phyloP scores from a whole-genome alignment of 2,888 invertebrate species.

The Drosophila parthenogenetica region DNA sequence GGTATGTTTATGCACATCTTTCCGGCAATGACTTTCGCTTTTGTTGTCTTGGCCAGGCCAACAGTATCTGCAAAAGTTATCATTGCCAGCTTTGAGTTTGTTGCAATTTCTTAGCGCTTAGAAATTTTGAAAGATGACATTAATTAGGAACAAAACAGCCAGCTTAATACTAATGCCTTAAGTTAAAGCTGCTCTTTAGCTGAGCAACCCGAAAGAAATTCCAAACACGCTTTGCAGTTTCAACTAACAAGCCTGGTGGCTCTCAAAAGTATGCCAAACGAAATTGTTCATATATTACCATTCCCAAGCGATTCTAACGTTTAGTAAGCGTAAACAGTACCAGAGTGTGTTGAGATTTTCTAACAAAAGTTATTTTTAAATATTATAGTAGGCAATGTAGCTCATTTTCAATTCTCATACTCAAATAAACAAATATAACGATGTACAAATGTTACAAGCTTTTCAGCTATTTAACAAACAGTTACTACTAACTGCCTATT shows the following conservation, averaged over 20 bases:
- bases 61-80: slow-evolving; percentile 42
- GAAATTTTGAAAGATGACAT: slow-evolving; percentile 48
- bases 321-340: neutral
- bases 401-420: neutral
- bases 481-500: too few relatives aligned
- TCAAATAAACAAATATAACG: neutral
- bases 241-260: slow-evolving; percentile 2
- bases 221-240: slow-evolving; percentile 23
- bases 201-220: slow-evolving; percentile 9
- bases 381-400: neutral
- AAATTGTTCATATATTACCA: slow-evolving; percentile 13
- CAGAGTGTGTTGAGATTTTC: too few relatives aligned
- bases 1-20: slow-evolving; percentile 11
- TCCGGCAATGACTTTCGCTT: slow-evolving; percentile 49
- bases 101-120: slow-evolving; percentile 28
- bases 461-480: neutral
- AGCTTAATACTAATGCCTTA: slow-evolving; percentile 29
- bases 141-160: slow-evolving; percentile 27
- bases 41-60: slow-evolving; percentile 41
- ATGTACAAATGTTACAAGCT: neutral
- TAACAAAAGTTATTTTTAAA: neutral
- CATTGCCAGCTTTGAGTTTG: slow-evolving; percentile 52
- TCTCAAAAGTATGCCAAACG: slow-evolving; percentile 13
- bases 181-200: slow-evolving; percentile 25
- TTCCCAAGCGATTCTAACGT: neutral